A percentile compares a stretch with the other conserved stretches of the same genome.
phyloP scores from a whole-genome alignment of 2,797 vertebrate genomes.

The Typhlichthys eigenmanni region DNA sequence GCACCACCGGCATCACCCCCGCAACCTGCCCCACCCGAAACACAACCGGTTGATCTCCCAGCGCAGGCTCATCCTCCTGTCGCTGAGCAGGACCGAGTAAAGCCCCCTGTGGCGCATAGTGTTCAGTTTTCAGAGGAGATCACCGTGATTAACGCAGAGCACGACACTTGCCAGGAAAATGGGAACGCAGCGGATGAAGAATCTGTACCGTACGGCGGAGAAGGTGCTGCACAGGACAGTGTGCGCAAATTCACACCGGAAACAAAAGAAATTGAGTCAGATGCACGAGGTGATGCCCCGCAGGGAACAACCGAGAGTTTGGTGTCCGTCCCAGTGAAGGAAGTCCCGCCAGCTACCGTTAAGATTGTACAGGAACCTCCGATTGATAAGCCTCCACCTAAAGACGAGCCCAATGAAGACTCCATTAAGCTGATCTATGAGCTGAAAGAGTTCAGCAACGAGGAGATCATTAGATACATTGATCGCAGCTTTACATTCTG shows the following conservation, averaged over 20 bases:
- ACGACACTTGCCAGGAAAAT: constrained; percentile 11
- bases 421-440: constrained; percentile 85
- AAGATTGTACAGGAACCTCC: constrained; percentile 51
- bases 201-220: constrained; percentile 30
- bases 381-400: constrained; percentile 41
- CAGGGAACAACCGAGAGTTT: constrained; percentile 19
- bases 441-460: constrained; percentile 93
- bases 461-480: constrained; percentile 94
- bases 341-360: constrained; percentile 34
- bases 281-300: constrained; percentile 29
- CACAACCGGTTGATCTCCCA: constrained; percentile 20
- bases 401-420: constrained; percentile 62
- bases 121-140: constrained; percentile 24
- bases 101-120: constrained; percentile 8
- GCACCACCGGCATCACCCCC: not conserved
- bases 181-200: constrained; percentile 21
- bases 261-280: constrained; percentile 22
- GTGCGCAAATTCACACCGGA: constrained; percentile 7
- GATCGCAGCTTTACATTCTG: constrained; percentile 98
- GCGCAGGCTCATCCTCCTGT: constrained; percentile 12
- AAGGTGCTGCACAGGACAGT: constrained; percentile 24
- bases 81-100: constrained; percentile 14
- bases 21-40: constrained; percentile 15
- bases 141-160: constrained; percentile 14
- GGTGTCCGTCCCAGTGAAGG: constrained; percentile 30